Evolutionary conservation across 2,113 vertebrate genomes (phyloP).

Genomic region (Cinclus cinclus): DNA sequence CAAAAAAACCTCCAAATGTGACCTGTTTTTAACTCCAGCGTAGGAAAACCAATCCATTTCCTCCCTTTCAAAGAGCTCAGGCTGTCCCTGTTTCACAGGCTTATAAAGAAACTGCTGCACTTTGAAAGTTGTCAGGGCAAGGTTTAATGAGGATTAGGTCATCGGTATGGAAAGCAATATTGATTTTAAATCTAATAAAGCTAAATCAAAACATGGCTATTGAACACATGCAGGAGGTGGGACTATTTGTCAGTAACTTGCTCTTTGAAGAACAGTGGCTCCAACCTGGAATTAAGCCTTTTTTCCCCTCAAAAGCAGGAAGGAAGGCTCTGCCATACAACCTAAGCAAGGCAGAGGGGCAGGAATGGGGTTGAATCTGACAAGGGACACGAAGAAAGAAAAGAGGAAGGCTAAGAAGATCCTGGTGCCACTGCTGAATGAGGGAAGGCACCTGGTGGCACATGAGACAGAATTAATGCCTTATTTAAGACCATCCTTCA

Average conservation of each 20-base stretch:
- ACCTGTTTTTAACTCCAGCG: neutral
- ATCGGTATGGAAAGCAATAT: slow-evolving; percentile 24
- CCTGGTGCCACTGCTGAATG: neutral
- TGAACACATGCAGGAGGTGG: neutral
- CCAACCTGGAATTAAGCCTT: neutral
- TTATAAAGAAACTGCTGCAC: slow-evolving; percentile 18
- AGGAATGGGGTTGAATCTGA: neutral
- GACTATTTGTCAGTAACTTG: neutral
- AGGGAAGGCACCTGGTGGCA: neutral
- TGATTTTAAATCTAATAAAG: slow-evolving; percentile 54
- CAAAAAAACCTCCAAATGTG: neutral
- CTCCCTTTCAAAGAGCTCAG: neutral
- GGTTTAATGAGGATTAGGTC: slow-evolving; percentile 37
- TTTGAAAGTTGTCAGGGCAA: slow-evolving; percentile 12
- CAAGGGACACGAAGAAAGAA: neutral
- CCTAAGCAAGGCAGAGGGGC: neutral
- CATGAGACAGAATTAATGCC: neutral
- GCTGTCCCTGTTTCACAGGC: neutral
- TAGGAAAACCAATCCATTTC: neutral
- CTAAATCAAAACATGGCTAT: neutral
- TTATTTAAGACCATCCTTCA: neutral
- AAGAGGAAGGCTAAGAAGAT: neutral
- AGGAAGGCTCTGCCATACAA: neutral
- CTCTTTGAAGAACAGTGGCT: neutral
- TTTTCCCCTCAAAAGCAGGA: neutral